Evolutionary conservation across 2,797 vertebrate genomes (phyloP).

Genomic region (Argentina silus): DNA sequence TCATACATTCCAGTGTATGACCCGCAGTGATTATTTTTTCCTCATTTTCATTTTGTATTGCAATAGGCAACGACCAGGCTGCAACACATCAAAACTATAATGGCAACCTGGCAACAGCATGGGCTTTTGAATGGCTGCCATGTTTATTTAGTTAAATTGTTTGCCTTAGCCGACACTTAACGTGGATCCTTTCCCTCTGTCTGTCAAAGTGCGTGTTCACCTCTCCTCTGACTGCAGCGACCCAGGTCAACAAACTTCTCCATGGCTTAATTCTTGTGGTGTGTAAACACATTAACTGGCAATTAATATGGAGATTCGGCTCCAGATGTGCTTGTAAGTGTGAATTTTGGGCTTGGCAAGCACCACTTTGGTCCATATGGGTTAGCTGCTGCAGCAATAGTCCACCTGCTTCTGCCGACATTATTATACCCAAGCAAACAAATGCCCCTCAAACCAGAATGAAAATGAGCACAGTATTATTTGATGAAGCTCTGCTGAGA

Average conservation of each 20-base stretch:
- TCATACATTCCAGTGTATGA: not conserved
- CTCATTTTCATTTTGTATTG: not conserved
- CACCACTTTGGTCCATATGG: slow-evolving; percentile 63
- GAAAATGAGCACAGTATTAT: slow-evolving; percentile 58
- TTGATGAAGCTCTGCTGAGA: slow-evolving; percentile 53
- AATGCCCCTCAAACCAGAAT: slow-evolving; percentile 49
- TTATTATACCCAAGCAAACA: slow-evolving; percentile 68
- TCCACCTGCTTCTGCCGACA: slow-evolving; percentile 69
- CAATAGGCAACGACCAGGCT: not conserved
- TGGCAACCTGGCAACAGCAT: not conserved
- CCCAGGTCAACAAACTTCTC: slow-evolving; percentile 56
- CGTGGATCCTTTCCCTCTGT: slow-evolving; percentile 28
- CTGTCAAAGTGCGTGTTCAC: slow-evolving; percentile 31
- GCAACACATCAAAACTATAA: not conserved
- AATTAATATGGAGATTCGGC: slow-evolving; percentile 74
- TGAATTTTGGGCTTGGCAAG: slow-evolving; percentile 69
- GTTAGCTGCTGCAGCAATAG: slow-evolving; percentile 61
- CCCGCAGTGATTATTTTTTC: not conserved
- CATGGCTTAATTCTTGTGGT: slow-evolving; percentile 65
- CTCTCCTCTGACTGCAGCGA: slow-evolving; percentile 26
- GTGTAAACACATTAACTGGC: slow-evolving; percentile 74
- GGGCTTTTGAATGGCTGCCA: slow-evolving; percentile 5
- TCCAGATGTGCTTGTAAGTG: slow-evolving; percentile 76
- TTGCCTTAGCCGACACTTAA: slow-evolving; percentile 40
- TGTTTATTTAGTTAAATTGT: slow-evolving; percentile 25